Evolutionary conservation across 2,113 vertebrate genomes (phyloP).

Genomic region (Atrichornis clamosus): DNA sequence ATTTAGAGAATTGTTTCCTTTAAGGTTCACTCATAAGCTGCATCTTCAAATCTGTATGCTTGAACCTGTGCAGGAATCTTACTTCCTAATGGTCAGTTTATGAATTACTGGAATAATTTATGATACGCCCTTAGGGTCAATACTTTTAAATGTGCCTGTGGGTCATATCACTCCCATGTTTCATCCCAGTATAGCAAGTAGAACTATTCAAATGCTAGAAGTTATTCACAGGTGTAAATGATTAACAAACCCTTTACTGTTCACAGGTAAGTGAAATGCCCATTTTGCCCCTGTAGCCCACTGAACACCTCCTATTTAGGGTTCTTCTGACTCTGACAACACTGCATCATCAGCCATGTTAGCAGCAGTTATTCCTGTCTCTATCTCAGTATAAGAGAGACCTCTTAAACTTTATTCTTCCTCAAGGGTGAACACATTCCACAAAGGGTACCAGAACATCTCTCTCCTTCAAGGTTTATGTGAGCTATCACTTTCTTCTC

Average conservation of each 20-base stretch:
- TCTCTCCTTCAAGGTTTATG: not conserved
- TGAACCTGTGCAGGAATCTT: not conserved
- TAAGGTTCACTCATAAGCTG: not conserved
- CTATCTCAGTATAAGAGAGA: not conserved
- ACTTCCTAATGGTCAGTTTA: not conserved
- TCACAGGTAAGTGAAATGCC: not conserved
- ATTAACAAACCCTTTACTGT: not conserved
- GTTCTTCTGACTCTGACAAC: not conserved
- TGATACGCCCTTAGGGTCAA: not conserved
- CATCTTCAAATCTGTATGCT: not conserved
- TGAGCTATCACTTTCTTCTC: not conserved
- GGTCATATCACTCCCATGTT: not conserved
- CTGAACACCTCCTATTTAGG: not conserved
- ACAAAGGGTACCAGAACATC: not conserved
- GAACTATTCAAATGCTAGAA: not conserved
- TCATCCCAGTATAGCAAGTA: not conserved
- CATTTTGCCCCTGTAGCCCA: not conserved
- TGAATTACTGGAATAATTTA: constrained; percentile 21
- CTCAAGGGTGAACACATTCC: not conserved
- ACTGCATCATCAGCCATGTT: not conserved
- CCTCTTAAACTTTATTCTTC: not conserved
- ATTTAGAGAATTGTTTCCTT: not conserved
- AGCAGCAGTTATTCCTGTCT: not conserved
- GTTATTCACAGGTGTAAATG: not conserved
- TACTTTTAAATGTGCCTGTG: not conserved